phyloP scores from a whole-genome alignment of 2,113 vertebrate genomes.

The Crotalus helleri region DNA sequence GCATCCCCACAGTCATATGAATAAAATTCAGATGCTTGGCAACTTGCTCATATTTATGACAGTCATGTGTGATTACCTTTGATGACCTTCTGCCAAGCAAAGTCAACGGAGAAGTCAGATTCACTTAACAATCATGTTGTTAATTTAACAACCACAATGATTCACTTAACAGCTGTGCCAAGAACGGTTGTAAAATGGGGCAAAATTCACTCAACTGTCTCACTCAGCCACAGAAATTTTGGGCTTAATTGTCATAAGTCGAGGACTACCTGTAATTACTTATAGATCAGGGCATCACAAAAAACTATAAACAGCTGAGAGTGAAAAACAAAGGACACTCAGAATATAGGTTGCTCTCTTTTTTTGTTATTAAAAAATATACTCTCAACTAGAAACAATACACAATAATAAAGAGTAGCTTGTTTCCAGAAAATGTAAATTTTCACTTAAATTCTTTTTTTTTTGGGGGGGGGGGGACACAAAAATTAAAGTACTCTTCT shows the following conservation, averaged over 20 bases:
- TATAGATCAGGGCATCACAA: conserved; percentile 40
- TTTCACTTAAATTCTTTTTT: conserved; percentile 4
- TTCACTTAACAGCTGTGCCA: too few relatives aligned
- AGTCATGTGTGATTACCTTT: background rate
- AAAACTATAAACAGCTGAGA: conserved; percentile 46
- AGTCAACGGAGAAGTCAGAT: too few relatives aligned
- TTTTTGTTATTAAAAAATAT: conserved; percentile 22
- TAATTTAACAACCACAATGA: too few relatives aligned
- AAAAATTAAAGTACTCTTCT: background rate
- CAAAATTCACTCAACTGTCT: background rate
- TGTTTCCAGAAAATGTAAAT: conserved; percentile 43
- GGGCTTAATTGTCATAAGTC: background rate
- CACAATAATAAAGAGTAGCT: conserved; percentile 40
- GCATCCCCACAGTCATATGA: background rate
- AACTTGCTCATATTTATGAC: background rate
- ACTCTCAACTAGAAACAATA: conserved; percentile 46
- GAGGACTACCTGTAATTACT: conserved; percentile 26
- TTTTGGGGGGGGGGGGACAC: background rate
- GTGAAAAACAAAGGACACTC: conserved; percentile 52
- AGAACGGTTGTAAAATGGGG: too few relatives aligned
- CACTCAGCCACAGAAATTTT: background rate
- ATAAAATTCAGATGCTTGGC: background rate
- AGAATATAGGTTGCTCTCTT: conserved; percentile 11
- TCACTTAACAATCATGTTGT: too few relatives aligned
- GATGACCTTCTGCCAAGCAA: too few relatives aligned